These are phyloP conservation scores for Esox niger DNA, from an alignment of 2,113 vertebrate genomes.

Conservation along the genomic window DNA sequence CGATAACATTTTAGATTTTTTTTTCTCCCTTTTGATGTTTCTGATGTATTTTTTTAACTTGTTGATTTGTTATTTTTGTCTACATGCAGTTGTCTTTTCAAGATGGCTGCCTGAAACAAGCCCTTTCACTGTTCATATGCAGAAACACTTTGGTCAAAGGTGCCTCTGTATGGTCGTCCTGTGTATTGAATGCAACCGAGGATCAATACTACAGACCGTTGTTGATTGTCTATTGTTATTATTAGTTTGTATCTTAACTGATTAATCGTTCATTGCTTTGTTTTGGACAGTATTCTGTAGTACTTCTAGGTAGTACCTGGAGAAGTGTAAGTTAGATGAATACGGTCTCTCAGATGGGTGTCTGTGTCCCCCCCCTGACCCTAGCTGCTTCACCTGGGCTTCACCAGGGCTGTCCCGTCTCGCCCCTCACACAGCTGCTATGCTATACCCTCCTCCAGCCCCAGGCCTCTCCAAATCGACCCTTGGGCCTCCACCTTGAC, in stretches of 20 bases:
- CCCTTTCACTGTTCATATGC: slow-evolving; percentile 70
- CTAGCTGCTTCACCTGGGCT: slow-evolving; percentile 64
- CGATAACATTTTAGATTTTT: slow-evolving; percentile 17
- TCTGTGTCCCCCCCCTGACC: slow-evolving; percentile 52
- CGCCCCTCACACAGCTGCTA: slow-evolving; percentile 56
- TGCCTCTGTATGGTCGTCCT: slow-evolving; percentile 71
- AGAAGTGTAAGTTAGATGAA: slow-evolving; percentile 42
- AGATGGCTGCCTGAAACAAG: slow-evolving; percentile 61
- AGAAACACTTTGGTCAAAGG: slow-evolving; percentile 74
- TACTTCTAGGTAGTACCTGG: slow-evolving; percentile 66
- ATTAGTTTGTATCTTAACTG: slow-evolving; percentile 42
- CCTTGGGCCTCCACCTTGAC: slow-evolving; percentile 52
- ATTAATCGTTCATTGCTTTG: slow-evolving; percentile 48
- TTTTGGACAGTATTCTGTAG: slow-evolving; percentile 69
- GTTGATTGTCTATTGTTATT: slow-evolving; percentile 60
- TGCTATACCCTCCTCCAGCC: slow-evolving; percentile 46
- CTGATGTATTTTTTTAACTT: slow-evolving; percentile 48
- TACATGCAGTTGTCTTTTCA: slow-evolving; percentile 63
- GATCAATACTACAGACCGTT: slow-evolving; percentile 68
- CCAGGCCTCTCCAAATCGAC: slow-evolving; percentile 31
- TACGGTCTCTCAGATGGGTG: slow-evolving; percentile 50
- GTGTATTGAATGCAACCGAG: slow-evolving; percentile 70
- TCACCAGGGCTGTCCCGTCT: slow-evolving; percentile 46
- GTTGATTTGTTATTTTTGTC: slow-evolving; percentile 48
- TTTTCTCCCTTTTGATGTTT: slow-evolving; percentile 36